Evolutionary conservation across 2,888 invertebrate genomes (phyloP).

Genomic region (Boloria euphrosyne): DNA sequence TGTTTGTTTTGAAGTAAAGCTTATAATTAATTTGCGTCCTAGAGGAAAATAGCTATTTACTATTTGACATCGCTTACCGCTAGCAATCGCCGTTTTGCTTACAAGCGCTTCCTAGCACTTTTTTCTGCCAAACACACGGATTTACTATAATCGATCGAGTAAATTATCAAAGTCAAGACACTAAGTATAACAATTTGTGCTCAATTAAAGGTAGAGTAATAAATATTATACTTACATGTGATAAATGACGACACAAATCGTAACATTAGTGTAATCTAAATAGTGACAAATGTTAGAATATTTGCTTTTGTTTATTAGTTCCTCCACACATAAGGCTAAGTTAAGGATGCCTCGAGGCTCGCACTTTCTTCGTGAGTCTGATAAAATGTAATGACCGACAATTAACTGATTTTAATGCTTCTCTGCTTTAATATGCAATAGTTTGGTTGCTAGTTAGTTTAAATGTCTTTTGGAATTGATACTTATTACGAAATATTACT

Average conservation of each 20-base stretch:
- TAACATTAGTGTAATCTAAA: constrained; percentile 14
- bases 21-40: too few relatives aligned
- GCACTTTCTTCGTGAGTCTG: constrained; percentile 28
- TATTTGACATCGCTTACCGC: too few relatives aligned
- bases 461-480: constrained; percentile 28
- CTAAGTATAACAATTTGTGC: too few relatives aligned
- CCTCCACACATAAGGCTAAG: constrained; percentile 14
- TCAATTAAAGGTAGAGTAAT: not conserved
- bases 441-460: constrained; percentile 25
- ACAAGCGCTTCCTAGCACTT: too few relatives aligned
- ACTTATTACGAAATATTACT: constrained; percentile 18
- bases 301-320: constrained; percentile 25
- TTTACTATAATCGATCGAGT: not conserved
- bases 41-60: too few relatives aligned
- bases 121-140: too few relatives aligned
- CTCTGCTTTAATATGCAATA: constrained; percentile 25
- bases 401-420: constrained; percentile 35
- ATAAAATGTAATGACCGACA: constrained; percentile 31
- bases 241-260: constrained; percentile 16
- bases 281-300: constrained; percentile 22
- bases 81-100: too few relatives aligned
- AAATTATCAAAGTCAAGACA: too few relatives aligned
- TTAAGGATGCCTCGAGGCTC: constrained; percentile 24
- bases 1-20: too few relatives aligned
- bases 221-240: constrained; percentile 8